phyloP scores from a whole-genome alignment of 2,113 vertebrate genomes.

The Lota lota region DNA sequence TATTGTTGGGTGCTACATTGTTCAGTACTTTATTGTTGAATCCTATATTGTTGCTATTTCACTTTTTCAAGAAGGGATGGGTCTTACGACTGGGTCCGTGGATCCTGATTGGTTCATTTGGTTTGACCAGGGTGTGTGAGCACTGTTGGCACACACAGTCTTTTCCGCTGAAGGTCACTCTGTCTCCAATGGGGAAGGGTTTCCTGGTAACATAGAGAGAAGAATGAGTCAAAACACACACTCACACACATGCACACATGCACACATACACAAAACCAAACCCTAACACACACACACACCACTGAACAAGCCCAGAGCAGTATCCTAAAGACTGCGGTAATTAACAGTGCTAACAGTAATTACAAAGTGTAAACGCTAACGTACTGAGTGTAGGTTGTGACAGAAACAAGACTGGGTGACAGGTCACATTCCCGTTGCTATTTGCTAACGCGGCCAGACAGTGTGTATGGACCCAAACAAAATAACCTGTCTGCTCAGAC shows the following conservation, averaged over 20 bases:
- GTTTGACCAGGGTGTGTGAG: conserved; percentile 83
- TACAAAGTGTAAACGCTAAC: conserved; percentile 6
- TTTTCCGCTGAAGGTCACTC: conserved; percentile 97
- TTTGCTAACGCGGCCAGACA: conserved; percentile 28
- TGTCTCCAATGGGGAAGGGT: conserved; percentile 96
- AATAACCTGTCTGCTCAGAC: conserved; percentile 23
- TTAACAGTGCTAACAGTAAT: conserved; percentile 34
- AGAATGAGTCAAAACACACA: conserved; percentile 25
- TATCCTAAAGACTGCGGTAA: conserved; percentile 18
- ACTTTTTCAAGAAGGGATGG: background rate
- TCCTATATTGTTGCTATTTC: background rate
- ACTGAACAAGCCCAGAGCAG: background rate
- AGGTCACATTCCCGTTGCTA: conserved; percentile 32
- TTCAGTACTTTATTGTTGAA: background rate
- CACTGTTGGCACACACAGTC: conserved; percentile 97
- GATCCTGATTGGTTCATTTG: conserved; percentile 94
- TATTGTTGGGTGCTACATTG: too few species aligned
- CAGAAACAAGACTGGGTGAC: conserved; percentile 33
- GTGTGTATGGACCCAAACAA: conserved; percentile 28
- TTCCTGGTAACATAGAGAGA: conserved; percentile 76
- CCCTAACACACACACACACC: conserved; percentile 7
- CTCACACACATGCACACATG: conserved; percentile 1
- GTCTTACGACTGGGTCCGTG: conserved; percentile 95
- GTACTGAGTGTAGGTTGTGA: conserved; percentile 29
- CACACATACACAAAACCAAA: conserved; percentile 8